Evolutionary conservation across 2,797 vertebrate species (phyloP).

Genomic region (Dermochelys coriacea): DNA sequence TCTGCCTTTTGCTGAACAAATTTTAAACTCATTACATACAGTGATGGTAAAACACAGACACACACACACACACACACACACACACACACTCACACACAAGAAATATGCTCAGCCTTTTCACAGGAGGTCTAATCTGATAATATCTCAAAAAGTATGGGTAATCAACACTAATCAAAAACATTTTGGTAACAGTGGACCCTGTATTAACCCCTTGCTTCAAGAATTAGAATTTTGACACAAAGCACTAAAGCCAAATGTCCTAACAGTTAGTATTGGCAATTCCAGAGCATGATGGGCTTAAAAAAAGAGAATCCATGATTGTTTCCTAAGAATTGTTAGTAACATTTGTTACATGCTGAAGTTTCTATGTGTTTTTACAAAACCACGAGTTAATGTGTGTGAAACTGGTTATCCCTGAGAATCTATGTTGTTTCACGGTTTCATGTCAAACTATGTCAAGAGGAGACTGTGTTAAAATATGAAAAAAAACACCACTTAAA

Average conservation of each 20-base stretch:
- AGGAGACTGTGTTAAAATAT: background rate
- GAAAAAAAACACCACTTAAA: background rate
- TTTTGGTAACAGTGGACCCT: background rate
- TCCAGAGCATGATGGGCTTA: background rate
- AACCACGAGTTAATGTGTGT: background rate
- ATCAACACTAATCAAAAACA: background rate
- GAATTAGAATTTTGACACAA: background rate
- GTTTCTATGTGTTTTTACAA: background rate
- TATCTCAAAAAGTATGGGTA: background rate
- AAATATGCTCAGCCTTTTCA: background rate
- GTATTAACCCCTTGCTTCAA: background rate
- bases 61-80: background rate
- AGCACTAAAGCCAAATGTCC: background rate
- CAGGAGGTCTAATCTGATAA: background rate
- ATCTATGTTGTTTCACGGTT: conserved; percentile 37
- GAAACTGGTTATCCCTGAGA: conserved; percentile 5
- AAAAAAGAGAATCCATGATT: background rate
- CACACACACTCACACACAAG: conserved; percentile 9
- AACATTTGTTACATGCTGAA: background rate
- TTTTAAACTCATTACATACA: conserved; percentile 76
- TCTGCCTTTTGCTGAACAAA: conserved; percentile 76
- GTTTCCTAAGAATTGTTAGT: background rate
- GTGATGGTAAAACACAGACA: conserved; percentile 59
- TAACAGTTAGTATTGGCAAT: background rate
- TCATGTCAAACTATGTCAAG: background rate